phyloP scores from a whole-genome alignment of 2,888 invertebrate genomes.

The Nomada fabriciana region DNA sequence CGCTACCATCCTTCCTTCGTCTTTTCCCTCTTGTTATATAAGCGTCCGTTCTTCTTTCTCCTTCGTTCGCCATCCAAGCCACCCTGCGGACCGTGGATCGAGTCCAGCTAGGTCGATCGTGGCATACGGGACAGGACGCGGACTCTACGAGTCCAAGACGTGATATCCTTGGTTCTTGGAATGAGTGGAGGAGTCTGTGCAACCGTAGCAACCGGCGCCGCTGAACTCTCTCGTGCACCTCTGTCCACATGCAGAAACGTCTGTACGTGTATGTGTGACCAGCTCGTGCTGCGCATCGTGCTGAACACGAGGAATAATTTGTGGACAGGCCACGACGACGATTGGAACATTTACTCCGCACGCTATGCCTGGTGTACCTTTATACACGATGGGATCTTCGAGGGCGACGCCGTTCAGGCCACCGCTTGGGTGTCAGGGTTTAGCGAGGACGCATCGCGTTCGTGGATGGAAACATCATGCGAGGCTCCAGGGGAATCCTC shows the following conservation, averaged over 20 bases:
- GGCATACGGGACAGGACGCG: slow-evolving; percentile 79
- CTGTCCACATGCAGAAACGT: background rate
- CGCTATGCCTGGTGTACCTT: slow-evolving; percentile 70
- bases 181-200: slow-evolving; percentile 70
- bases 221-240: slow-evolving; percentile 59
- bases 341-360: slow-evolving; percentile 79
- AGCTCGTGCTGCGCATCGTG: slow-evolving; percentile 76
- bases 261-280: slow-evolving; percentile 58
- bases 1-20: slow-evolving; percentile 30
- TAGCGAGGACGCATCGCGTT: slow-evolving; percentile 46
- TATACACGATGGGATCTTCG: slow-evolving; percentile 71
- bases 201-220: slow-evolving; percentile 56
- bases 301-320: slow-evolving; percentile 82
- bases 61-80: slow-evolving; percentile 59
- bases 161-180: slow-evolving; percentile 75
- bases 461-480: slow-evolving; percentile 54
- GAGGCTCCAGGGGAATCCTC: slow-evolving; percentile 5
- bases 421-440: slow-evolving; percentile 63
- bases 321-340: slow-evolving; percentile 80
- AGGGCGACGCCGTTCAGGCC: slow-evolving; percentile 64
- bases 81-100: slow-evolving; percentile 53
- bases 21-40: background rate
- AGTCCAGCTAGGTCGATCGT: slow-evolving; percentile 78
- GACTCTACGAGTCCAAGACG: slow-evolving; percentile 70
- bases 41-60: background rate